Percentiles rank a stretch among this genome's conserved stretches.
Evolutionary conservation across 2,113 vertebrate genomes (phyloP).

Genomic region (Dromas ardeola): DNA sequence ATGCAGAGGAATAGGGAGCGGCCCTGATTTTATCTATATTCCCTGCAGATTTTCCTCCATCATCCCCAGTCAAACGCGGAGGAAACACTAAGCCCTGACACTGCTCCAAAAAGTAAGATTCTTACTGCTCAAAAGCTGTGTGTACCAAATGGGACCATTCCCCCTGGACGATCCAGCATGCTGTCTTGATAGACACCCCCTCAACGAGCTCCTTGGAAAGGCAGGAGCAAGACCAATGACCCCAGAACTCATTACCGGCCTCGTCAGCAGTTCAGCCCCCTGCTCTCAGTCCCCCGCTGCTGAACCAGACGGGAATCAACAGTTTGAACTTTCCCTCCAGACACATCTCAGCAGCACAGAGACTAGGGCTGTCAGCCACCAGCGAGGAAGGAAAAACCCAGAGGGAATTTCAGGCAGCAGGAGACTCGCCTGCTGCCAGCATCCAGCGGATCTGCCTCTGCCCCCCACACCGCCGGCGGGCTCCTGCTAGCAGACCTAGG

Average conservation of each 20-base stretch:
- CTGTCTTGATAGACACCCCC: neutral
- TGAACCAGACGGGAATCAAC: neutral
- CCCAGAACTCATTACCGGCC: accelerated
- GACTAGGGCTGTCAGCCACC: neutral
- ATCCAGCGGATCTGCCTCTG: neutral
- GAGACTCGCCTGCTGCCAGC: neutral
- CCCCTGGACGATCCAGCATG: accelerated
- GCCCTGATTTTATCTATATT: neutral
- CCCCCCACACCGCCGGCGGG: neutral
- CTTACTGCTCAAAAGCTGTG: neutral
- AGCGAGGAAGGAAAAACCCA: neutral
- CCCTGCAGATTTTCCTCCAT: neutral
- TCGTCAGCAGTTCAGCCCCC: neutral
- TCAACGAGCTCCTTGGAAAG: neutral
- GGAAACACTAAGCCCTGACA: neutral
- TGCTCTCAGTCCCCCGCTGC: accelerated
- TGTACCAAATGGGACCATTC: accelerated
- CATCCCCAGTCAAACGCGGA: neutral
- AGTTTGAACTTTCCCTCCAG: neutral
- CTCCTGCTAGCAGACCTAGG: neutral
- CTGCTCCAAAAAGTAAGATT: neutral
- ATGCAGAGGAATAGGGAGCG: neutral
- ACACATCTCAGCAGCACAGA: accelerated
- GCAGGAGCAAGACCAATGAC: neutral
- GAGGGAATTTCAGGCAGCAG: neutral